phyloP scores from a whole-genome alignment of 2,113 vertebrate species.

The Leucopsar rothschildi region DNA sequence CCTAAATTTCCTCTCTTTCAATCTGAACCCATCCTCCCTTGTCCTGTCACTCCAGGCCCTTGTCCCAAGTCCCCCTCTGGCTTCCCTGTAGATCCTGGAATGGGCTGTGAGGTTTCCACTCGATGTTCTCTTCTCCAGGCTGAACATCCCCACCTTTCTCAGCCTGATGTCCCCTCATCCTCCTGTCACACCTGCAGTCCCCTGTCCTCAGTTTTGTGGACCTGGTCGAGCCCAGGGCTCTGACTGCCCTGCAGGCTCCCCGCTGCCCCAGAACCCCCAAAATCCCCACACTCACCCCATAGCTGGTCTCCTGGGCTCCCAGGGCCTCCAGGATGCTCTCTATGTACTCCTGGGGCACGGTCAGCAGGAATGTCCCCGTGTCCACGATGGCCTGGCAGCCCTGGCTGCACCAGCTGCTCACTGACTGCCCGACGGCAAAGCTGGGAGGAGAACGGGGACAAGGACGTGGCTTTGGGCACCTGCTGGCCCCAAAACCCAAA shows the following conservation, averaged over 20 bases:
- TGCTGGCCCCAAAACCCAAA: background rate
- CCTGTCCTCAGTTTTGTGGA: background rate
- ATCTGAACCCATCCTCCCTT: background rate
- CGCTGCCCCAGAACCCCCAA: fast-evolving
- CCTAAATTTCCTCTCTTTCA: background rate
- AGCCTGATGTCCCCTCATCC: background rate
- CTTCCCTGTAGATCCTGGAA: background rate
- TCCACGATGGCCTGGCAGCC: conserved; percentile 72
- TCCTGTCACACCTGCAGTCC: background rate
- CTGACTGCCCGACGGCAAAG: conserved; percentile 49
- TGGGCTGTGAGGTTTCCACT: background rate
- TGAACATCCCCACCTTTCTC: background rate
- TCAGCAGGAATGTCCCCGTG: conserved; percentile 61
- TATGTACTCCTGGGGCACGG: conserved; percentile 44
- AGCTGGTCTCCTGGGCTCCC: conserved; percentile 56
- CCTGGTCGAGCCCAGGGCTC: background rate
- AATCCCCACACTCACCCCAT: conserved; percentile 16
- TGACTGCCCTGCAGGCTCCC: background rate
- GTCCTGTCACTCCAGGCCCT: background rate
- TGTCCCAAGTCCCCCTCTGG: background rate
- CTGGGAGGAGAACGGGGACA: background rate
- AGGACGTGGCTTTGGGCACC: background rate
- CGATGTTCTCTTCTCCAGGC: background rate
- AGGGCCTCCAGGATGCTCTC: conserved; percentile 5
- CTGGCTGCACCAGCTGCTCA: conserved; percentile 23